A percentile compares a stretch with the other conserved stretches of the same genome.
These are phyloP conservation scores for Plectus sambesii DNA, from an alignment of 1,140 invertebrate genomes.

Conservation along the genomic window DNA sequence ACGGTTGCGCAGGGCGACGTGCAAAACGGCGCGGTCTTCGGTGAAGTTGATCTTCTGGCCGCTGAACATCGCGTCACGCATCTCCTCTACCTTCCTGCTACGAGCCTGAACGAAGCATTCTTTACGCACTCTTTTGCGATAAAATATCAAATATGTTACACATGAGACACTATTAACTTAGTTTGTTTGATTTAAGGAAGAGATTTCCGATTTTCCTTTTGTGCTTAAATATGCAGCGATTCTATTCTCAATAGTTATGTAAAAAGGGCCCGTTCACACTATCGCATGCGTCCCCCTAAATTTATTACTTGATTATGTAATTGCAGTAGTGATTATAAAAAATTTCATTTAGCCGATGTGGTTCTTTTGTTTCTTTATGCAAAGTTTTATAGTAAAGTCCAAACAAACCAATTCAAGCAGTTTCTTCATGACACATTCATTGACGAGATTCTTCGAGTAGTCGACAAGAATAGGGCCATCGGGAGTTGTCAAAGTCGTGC, in stretches of 20 bases:
- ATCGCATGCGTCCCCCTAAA: too few species aligned
- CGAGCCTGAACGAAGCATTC: constrained; percentile 59
- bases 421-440: constrained; percentile 58
- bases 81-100: constrained; percentile 66
- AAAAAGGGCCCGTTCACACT: too few species aligned
- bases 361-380: too few species aligned
- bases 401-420: constrained; percentile 11
- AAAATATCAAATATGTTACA: constrained; percentile 20
- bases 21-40: constrained; percentile 84
- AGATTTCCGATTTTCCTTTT: not conserved
- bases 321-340: too few species aligned
- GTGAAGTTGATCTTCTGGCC: constrained; percentile 96
- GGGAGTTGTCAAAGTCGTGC: constrained; percentile 29
- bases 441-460: constrained; percentile 89
- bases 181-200: not conserved
- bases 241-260: not conserved
- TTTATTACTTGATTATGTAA: too few species aligned
- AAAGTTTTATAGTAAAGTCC: too few species aligned
- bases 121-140: constrained; percentile 7
- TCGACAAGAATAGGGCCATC: constrained; percentile 61
- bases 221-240: not conserved
- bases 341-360: too few species aligned
- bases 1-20: constrained; percentile 80
- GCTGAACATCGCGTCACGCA: constrained; percentile 79
- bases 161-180: constrained; percentile 12